Evolutionary conservation across 2,113 vertebrate genomes (phyloP), one percentile per base, ranked within the genome.

Genomic region (Xiphophorus couchianus): DNA sequence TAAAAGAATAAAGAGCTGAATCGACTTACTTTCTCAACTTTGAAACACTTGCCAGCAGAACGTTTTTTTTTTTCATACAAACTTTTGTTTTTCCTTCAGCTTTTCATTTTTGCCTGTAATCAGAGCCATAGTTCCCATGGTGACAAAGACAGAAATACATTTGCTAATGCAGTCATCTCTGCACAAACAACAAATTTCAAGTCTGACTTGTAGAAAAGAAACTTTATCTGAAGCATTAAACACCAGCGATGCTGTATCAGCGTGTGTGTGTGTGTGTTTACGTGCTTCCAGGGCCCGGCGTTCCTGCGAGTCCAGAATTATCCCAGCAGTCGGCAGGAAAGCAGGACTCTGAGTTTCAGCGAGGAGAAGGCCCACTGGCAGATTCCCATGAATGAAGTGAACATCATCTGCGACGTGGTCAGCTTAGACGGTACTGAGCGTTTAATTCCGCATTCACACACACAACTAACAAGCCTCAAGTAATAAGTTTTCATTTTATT

Each of bases 281-380:
- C 0, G 35, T 83, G 31, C 81, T 73, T 79, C 35, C 83, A 99
- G 98, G 97, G 98, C 25, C 97, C 98, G 1, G 94, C 92, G n/a
- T 94, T 94, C 81, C 86, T 98, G 86, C 96, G 95, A 54, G 93
- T 98, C 65, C 96, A 99, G 88, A 88, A 91, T n/a, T 95, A 95
- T 89, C 95, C 96, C n/a, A 62, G 96, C 79, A 94, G 96, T 81
- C 93, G 95, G 31, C 94, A 93, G 42, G 97, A 98, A 85, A 93
- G 94, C 64, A 92, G 98, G 72, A 94, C 95, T 5, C 77, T 97
- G 82, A 97, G 86, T 75, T 99, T 99, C 84, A 97, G 95, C 0
- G 98, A 99, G 84, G 96, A 99, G 80, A 94, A 93, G 19, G 92
- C 95, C 11, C 95, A 95, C 86, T 99, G 97, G 97, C 96, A 92